Conservation (phyloP, 2,113 vertebrate species). For the Stegostoma tigrinum region DNA sequence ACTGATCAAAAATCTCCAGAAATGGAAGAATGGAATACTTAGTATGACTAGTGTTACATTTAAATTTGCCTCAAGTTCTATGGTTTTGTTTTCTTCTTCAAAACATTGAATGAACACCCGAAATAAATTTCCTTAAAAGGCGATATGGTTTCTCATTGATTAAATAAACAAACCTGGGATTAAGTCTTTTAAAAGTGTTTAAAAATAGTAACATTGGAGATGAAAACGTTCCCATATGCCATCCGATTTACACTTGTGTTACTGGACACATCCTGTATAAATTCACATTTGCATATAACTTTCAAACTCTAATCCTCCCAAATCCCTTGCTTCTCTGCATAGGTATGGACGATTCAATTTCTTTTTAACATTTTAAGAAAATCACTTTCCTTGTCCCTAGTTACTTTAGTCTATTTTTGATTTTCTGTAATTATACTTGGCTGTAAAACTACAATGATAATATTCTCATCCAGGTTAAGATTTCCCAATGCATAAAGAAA, state of each 20-base stretch:
- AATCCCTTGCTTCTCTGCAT: not conserved
- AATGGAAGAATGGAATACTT: not conserved
- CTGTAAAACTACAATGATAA: not conserved
- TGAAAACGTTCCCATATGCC: not conserved
- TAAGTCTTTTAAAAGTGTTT: not conserved
- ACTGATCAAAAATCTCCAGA: not conserved
- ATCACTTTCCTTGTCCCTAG: not conserved
- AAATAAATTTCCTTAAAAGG: not conserved
- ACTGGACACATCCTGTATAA: not conserved
- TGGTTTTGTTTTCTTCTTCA: not conserved
- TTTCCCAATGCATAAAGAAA: not conserved
- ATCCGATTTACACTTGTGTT: not conserved
- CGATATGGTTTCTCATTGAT: not conserved
- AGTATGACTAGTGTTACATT: not conserved
- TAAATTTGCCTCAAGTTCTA: not conserved
- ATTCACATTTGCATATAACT: not conserved
- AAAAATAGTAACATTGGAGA: not conserved
- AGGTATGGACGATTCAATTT: not conserved
- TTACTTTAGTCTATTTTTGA: slow-evolving; percentile 8
- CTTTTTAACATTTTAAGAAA: not conserved
- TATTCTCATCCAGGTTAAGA: slow-evolving; percentile 19
- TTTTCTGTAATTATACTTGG: not conserved
- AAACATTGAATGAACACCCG: not conserved
- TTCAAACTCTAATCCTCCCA: not conserved
- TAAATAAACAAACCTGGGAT: not conserved